Conservation (phyloP, 2,113 vertebrate species). For the Cottus gobio region DNA sequence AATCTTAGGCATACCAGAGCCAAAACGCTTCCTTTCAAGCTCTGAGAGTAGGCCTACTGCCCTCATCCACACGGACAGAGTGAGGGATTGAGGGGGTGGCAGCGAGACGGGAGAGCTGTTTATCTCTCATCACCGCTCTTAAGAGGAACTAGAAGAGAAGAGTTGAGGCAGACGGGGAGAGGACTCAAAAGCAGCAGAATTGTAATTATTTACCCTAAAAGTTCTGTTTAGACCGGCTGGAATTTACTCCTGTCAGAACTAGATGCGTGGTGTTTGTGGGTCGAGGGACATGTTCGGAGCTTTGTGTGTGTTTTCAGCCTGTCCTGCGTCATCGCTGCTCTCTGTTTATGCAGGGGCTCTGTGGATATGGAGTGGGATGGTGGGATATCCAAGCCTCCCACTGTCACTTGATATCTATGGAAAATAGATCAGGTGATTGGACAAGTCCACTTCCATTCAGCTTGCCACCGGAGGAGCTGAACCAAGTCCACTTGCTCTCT, state of each 20-base stretch:
- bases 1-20: conserved; percentile 16
- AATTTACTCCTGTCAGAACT: conserved; percentile 10
- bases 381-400: conserved; percentile 49
- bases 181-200: conserved; percentile 22
- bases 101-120: conserved; percentile 36
- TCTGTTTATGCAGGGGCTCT: conserved; percentile 66
- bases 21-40: conserved; percentile 16
- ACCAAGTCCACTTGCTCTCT: conserved; percentile 24
- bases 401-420: conserved; percentile 64
- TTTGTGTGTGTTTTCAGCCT: conserved; percentile 47
- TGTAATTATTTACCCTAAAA: conserved; percentile 58
- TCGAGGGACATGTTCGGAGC: conserved; percentile 13
- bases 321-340: conserved; percentile 62
- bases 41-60: not conserved
- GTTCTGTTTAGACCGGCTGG: conserved; percentile 25
- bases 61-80: conserved; percentile 28
- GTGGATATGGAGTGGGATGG: conserved; percentile 40
- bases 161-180: conserved; percentile 22
- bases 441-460: conserved; percentile 23
- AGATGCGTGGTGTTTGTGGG: conserved; percentile 17
- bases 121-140: conserved; percentile 54
- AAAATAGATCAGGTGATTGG: conserved; percentile 62
- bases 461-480: not conserved
- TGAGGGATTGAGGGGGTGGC: conserved; percentile 7
- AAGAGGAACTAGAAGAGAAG: conserved; percentile 23